These are phyloP conservation scores for Mya arenaria DNA, from an alignment of 1,140 invertebrate genomes.

Conservation along the genomic window DNA sequence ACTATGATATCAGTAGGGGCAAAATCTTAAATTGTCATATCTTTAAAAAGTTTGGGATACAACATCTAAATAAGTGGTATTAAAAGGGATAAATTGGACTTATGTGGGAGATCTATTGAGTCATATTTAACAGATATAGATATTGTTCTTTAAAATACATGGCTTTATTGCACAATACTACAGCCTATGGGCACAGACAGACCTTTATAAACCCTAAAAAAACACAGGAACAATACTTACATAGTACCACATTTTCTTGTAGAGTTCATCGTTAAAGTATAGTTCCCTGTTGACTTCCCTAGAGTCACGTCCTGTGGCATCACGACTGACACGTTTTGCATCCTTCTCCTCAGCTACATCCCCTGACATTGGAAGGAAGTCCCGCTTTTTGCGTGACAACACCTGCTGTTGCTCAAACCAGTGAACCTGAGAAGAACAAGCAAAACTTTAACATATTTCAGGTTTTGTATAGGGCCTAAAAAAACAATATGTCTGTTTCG, in stretches of 20 bases:
- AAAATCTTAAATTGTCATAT: too few species aligned
- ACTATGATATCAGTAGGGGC: too few species aligned
- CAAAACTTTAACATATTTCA: neutral
- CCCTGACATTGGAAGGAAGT: constrained; percentile 1
- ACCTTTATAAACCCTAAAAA: neutral
- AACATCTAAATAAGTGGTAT: neutral
- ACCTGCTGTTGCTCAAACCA: constrained; percentile 54
- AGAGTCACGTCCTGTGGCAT: neutral
- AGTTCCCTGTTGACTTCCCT: neutral
- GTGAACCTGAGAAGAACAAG: constrained; percentile 32
- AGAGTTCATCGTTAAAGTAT: constrained; percentile 49
- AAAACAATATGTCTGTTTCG: too few species aligned
- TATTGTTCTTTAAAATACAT: neutral
- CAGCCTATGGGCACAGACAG: too few species aligned
- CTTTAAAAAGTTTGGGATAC: neutral
- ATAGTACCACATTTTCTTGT: constrained; percentile 50
- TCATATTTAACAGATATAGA: neutral
- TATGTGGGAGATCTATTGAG: neutral
- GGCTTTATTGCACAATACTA: neutral
- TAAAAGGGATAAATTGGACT: neutral
- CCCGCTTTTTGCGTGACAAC: constrained; percentile 40
- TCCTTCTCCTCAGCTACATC: neutral
- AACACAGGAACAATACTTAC: too few species aligned
- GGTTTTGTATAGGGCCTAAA: too few species aligned
- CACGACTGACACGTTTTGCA: neutral